phyloP scores from a whole-genome alignment of 2,888 invertebrate genomes.

The Laspeyria flexula region DNA sequence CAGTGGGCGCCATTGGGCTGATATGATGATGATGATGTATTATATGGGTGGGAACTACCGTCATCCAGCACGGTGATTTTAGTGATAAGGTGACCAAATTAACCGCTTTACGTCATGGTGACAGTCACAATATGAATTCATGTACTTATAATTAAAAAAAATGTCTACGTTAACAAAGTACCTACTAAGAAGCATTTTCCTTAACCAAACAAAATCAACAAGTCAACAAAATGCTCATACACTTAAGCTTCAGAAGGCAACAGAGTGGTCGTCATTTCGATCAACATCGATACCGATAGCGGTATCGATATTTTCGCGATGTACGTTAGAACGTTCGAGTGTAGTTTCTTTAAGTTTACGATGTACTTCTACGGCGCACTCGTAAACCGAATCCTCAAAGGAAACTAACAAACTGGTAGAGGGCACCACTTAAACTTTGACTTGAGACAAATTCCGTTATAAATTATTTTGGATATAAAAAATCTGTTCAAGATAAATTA shows the following conservation, averaged over 20 bases:
- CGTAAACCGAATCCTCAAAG: slow-evolving; percentile 71
- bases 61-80: too few relatives aligned
- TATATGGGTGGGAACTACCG: too few relatives aligned
- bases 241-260: slow-evolving; percentile 17
- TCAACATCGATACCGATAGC: slow-evolving; percentile 21
- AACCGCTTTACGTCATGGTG: too few relatives aligned
- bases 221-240: slow-evolving; percentile 22
- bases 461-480: too few relatives aligned
- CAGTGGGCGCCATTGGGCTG: too few relatives aligned
- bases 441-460: background rate
- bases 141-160: too few relatives aligned
- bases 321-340: slow-evolving; percentile 24
- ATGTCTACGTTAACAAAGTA: too few relatives aligned
- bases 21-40: too few relatives aligned
- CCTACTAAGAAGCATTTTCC: background rate
- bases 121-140: too few relatives aligned
- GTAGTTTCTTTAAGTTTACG: slow-evolving; percentile 62
- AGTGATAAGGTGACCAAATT: too few relatives aligned
- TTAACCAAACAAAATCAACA: slow-evolving; percentile 25
- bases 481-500: too few relatives aligned
- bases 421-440: slow-evolving; percentile 15
- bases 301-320: slow-evolving; percentile 33
- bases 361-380: slow-evolving; percentile 45
- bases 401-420: slow-evolving; percentile 56
- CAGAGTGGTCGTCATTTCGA: slow-evolving; percentile 28